Percentiles rank a stretch among this genome's conserved stretches.
Conservation (phyloP, 2,888 invertebrate genomes). For the Oegoconia quadripuncta region DNA sequence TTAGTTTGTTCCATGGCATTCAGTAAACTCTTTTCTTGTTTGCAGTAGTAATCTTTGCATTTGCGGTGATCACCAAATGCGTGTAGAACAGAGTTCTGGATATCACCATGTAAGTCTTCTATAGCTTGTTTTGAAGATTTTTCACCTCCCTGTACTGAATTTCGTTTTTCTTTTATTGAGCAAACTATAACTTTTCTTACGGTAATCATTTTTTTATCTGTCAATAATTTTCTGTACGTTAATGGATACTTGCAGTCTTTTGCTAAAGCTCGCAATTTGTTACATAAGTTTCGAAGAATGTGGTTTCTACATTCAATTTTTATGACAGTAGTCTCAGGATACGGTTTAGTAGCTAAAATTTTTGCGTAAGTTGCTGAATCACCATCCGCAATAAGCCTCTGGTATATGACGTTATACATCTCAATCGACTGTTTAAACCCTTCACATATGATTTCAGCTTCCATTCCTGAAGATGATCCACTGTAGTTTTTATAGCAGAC, state of each 20-base stretch:
- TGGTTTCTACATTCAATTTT: too few relatives aligned
- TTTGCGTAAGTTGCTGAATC: slow-evolving; percentile 15
- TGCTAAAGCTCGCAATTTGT: neutral
- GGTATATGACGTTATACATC: slow-evolving; percentile 19
- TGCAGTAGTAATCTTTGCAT: slow-evolving; percentile 5
- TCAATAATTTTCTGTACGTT: neutral
- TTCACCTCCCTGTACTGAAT: neutral
- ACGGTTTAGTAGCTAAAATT: slow-evolving; percentile 12
- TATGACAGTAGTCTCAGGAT: slow-evolving; percentile 5
- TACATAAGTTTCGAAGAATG: neutral
- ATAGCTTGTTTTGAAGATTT: neutral
- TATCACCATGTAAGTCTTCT: too few relatives aligned
- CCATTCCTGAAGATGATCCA: slow-evolving; percentile 19
- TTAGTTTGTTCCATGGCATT: neutral
- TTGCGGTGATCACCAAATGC: slow-evolving; percentile 7
- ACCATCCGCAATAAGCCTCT: slow-evolving; percentile 16
- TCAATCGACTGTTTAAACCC: slow-evolving; percentile 19
- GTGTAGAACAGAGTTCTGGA: neutral
- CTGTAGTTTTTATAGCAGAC: slow-evolving; percentile 20
- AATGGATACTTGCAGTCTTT: neutral
- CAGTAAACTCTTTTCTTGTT: slow-evolving; percentile 1
- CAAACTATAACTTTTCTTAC: neutral
- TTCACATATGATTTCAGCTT: slow-evolving; percentile 20
- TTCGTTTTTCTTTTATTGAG: neutral
- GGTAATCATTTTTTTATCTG: neutral